A percentile compares a stretch with the other conserved stretches of the same genome.
Evolutionary conservation across 2,113 vertebrate species (phyloP).

Genomic region (Scomber japonicus): DNA sequence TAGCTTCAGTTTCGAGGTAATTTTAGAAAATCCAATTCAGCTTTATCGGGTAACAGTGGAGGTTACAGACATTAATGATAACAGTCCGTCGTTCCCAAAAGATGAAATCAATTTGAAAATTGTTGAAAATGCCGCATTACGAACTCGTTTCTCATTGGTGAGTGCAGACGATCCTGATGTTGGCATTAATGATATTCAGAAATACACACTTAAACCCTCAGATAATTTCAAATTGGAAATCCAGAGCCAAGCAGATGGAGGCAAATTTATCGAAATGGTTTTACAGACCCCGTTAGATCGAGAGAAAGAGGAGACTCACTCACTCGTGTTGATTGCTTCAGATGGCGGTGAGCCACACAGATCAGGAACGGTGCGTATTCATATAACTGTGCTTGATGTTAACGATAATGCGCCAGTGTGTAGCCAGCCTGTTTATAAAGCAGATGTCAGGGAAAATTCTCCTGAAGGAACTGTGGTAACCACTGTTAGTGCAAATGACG

Average conservation of each 20-base stretch:
- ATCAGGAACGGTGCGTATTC: constrained; percentile 76
- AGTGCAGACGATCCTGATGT: constrained; percentile 79
- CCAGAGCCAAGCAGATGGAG: constrained; percentile 58
- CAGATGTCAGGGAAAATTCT: constrained; percentile 69
- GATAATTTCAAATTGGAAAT: constrained; percentile 79
- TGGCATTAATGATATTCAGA: constrained; percentile 74
- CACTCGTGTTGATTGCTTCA: constrained; percentile 72
- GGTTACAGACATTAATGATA: constrained; percentile 81
- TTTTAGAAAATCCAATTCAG: constrained; percentile 83
- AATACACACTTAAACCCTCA: constrained; percentile 64
- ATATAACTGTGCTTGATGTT: constrained; percentile 76
- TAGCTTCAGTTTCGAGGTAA: constrained; percentile 84
- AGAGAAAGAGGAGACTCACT: constrained; percentile 71
- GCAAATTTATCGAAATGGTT: constrained; percentile 74
- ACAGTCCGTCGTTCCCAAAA: constrained; percentile 73
- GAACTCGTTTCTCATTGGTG: constrained; percentile 59
- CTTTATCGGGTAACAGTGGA: constrained; percentile 80
- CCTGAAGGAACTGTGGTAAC: constrained; percentile 63
- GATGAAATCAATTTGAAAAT: constrained; percentile 69
- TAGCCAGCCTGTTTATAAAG: constrained; percentile 76
- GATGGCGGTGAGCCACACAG: constrained; percentile 82
- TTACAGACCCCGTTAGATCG: constrained; percentile 77
- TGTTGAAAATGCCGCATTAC: constrained; percentile 46
- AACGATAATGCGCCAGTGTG: constrained; percentile 84
- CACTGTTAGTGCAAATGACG: constrained; percentile 73